Base-by-base conservation (phyloP, 2,797 vertebrate genomes). In the Catostomus latipinnis region DNA sequence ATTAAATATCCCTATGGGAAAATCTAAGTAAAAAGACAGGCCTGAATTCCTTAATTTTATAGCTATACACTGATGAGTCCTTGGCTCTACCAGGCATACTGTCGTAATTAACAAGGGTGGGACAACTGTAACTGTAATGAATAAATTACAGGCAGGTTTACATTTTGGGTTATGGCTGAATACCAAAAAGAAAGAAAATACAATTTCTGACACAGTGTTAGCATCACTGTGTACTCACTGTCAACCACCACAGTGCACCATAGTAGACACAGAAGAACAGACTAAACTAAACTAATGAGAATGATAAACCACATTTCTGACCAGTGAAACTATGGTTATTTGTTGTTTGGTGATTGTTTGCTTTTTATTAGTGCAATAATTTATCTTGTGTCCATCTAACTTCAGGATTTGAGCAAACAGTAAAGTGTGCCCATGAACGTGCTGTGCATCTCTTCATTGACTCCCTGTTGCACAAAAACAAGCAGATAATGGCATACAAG, bases 341-440 rank as follows among this genome's bases (percentile, higher is more conserved):
- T 16, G 4, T 34, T 34, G 34, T 34, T 34, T 34, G 34, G 34
- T 34, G 4, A 34, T 34, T 34, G 34, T 34, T 34, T 34, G 34
- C 34, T 34, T 73, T 6, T 60, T 54, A 63, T 22, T 11, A 14
- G 58, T 63, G 46, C 9, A 22, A 18, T 43, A 57, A 12, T 46
- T 62, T 7, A 57, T 46, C n/a, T 52, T 67, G 6, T 69, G 57
- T 52, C 46, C 18, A 74, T 70, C 6, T 77, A 11, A 53, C 8
- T 62, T 18, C 60, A 94, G 94, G 91, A 54, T 93, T 94, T 11
- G 76, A 93, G 80, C 93, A 96, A 91, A 94, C 96, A 0, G 92
- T 99, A 81, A 99, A 98, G 82, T 99, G 97, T 56, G 93, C 96
- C 76, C 98, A 99, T 0, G 96, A 98, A 88, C 93, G 96, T 6